These are phyloP conservation scores for Crossoptilon crossoptilon DNA, from an alignment of 2,797 vertebrate species.

Conservation along the genomic window DNA sequence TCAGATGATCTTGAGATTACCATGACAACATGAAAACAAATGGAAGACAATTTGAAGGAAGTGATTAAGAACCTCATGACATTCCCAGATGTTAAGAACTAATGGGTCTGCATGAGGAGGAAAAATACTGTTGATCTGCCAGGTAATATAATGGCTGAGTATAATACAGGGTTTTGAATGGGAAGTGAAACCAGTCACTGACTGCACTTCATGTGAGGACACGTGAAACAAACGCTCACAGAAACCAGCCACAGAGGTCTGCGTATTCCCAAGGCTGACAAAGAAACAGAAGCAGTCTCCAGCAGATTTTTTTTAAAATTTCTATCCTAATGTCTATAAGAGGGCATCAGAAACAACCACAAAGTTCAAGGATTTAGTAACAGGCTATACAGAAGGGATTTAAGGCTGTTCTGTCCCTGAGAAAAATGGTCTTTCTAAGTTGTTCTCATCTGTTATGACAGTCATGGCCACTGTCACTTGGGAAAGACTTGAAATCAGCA, in stretches of 20 bases:
- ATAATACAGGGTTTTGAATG: background rate
- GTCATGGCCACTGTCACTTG: background rate
- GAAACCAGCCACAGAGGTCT: background rate
- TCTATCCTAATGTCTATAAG: background rate
- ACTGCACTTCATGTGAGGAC: background rate
- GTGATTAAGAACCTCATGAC: background rate
- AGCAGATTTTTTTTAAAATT: background rate
- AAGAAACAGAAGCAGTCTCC: background rate
- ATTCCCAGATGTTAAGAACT: background rate
- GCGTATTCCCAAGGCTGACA: background rate
- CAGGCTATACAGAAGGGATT: background rate
- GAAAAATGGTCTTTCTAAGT: background rate
- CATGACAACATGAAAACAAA: background rate
- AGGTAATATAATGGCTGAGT: background rate
- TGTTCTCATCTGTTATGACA: background rate
- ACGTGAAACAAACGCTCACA: background rate
- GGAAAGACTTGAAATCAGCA: background rate
- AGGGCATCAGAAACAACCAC: accelerated
- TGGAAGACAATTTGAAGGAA: background rate
- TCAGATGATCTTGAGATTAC: background rate
- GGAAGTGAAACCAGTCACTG: background rate
- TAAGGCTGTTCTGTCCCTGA: background rate
- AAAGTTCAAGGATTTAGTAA: background rate
- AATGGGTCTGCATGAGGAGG: background rate
- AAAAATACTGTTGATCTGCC: background rate